Evolutionary conservation across 2,797 vertebrate genomes (phyloP).

Genomic region (Siniperca scherzeri): DNA sequence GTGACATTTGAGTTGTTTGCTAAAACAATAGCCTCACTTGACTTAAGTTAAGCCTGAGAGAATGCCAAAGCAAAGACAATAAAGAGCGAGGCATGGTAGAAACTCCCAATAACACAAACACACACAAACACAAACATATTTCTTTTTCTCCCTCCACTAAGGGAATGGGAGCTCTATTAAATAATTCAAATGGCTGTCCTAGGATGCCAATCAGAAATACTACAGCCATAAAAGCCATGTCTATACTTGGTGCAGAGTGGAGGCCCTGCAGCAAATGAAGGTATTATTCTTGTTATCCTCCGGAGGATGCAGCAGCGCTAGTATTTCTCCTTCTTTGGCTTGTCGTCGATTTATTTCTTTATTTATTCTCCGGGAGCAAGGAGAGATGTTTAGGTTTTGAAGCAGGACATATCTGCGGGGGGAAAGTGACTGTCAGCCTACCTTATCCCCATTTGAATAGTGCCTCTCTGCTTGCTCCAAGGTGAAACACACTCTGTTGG

Average conservation of each 20-base stretch:
- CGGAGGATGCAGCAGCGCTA: conserved; percentile 75
- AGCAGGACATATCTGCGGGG: conserved; percentile 80
- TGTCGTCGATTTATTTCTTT: conserved; percentile 82
- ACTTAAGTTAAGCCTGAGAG: conserved; percentile 64
- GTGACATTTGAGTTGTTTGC: conserved; percentile 49
- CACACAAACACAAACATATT: conserved; percentile 69
- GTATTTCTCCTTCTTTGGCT: conserved; percentile 82
- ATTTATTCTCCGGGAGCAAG: conserved; percentile 77
- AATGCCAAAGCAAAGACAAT: conserved; percentile 67
- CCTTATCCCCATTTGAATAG: conserved; percentile 83
- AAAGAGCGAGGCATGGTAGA: conserved; percentile 52
- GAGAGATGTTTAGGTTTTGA: conserved; percentile 82
- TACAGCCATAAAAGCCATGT: conserved; percentile 86
- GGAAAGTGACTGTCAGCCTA: conserved; percentile 79
- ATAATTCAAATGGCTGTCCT: conserved; percentile 89
- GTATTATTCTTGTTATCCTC: conserved; percentile 88
- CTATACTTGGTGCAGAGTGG: conserved; percentile 79
- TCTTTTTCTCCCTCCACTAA: conserved; percentile 68
- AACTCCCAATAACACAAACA: conserved; percentile 68
- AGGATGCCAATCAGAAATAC: conserved; percentile 90
- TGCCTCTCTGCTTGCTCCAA: conserved; percentile 74
- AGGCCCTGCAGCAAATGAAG: conserved; percentile 85
- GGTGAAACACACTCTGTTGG: conserved; percentile 70
- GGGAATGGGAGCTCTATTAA: conserved; percentile 83
- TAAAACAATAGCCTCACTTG: conserved; percentile 51